A percentile compares a stretch with the other conserved stretches of the same genome.
These are phyloP conservation scores for Homarus gammarus DNA, from an alignment of 2,888 invertebrate genomes.

Conservation along the genomic window DNA sequence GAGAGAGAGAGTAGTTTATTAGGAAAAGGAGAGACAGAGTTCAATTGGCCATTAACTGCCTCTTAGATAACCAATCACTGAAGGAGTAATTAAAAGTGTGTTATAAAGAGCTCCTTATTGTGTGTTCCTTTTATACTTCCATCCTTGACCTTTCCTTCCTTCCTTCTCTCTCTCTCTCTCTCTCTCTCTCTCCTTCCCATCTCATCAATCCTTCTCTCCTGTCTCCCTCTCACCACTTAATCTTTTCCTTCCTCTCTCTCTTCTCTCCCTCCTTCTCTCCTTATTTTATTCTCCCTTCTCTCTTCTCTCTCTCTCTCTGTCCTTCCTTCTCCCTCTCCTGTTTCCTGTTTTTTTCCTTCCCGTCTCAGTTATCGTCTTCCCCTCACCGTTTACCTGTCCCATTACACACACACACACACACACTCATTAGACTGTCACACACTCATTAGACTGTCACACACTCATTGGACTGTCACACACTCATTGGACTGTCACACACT, in stretches of 20 bases:
- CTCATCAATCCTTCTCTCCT: background rate
- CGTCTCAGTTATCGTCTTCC: background rate
- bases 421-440: no score
- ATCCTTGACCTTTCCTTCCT: background rate
- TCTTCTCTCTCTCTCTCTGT: background rate
- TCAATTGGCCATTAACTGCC: no score
- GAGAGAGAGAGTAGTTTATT: background rate
- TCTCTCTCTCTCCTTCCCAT: background rate
- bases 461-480: no score
- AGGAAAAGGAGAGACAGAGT: background rate
- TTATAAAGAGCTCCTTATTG: background rate
- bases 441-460: no score
- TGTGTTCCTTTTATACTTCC: background rate
- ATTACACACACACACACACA: background rate
- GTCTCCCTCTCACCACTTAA: background rate
- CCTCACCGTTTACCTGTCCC: background rate
- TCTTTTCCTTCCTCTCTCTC: conserved; percentile 6
- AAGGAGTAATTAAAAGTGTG: background rate
- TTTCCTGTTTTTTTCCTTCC: background rate
- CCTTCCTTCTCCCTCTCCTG: conserved; percentile 2
- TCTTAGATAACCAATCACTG: no score
- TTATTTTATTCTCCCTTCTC: background rate
- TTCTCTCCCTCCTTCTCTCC: background rate
- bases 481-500: no score
- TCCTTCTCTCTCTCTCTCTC: background rate